Percentiles rank a stretch among this genome's conserved stretches.
Evolutionary conservation across 2,888 invertebrate species (phyloP).

Genomic region (Drosophila birchii): DNA sequence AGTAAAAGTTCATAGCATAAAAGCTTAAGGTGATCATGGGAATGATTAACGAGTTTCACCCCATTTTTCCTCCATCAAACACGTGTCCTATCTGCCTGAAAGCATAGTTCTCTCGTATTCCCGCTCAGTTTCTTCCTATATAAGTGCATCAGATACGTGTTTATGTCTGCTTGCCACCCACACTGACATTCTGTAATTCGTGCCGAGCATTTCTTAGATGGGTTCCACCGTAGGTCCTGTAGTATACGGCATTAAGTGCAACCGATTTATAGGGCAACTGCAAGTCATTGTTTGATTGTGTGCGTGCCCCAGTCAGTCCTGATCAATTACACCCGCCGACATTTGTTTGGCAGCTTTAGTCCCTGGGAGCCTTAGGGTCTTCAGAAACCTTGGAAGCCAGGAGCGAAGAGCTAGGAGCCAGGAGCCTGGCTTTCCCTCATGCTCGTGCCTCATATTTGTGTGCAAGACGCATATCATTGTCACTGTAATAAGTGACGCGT

Average conservation of each 20-base stretch:
- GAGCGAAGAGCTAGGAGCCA: neutral
- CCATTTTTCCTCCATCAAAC: neutral
- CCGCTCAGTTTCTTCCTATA: slow-evolving; percentile 20
- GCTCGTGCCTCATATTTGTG: slow-evolving; percentile 50
- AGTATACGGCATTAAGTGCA: slow-evolving; percentile 37
- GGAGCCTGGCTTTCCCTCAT: slow-evolving; percentile 2
- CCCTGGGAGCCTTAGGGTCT: too few relatives aligned
- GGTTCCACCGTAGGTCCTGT: neutral
- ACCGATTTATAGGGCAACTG: slow-evolving; percentile 65
- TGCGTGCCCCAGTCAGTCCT: slow-evolving; percentile 51
- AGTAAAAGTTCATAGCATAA: neutral
- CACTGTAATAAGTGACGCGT: slow-evolving; percentile 78
- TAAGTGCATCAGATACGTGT: slow-evolving; percentile 36
- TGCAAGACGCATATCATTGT: slow-evolving; percentile 71
- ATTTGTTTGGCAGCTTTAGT: slow-evolving; percentile 41
- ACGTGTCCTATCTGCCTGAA: slow-evolving; percentile 25
- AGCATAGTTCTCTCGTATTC: slow-evolving; percentile 4
- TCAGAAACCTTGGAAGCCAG: slow-evolving; percentile 3
- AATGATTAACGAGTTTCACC: slow-evolving; percentile 8
- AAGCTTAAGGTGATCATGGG: neutral
- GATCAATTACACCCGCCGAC: slow-evolving; percentile 76
- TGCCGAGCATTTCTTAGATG: slow-evolving; percentile 34
- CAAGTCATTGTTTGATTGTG: slow-evolving; percentile 70
- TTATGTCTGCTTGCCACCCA: slow-evolving; percentile 8
- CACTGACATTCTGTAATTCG: slow-evolving; percentile 38